Evolutionary conservation across 2,888 invertebrate species (phyloP).

Genomic region (Cordilura impudica): DNA sequence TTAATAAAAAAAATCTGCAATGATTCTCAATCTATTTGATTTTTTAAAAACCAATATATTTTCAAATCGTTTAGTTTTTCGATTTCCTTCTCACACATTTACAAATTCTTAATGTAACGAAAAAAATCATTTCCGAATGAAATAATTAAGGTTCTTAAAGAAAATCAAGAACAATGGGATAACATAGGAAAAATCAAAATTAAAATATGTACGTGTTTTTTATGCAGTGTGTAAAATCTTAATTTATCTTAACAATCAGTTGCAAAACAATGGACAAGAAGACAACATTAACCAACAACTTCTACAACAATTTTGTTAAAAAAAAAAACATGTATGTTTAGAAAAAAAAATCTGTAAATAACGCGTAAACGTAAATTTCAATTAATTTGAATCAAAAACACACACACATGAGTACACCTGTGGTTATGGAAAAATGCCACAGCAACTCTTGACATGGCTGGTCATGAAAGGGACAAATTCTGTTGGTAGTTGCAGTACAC

Average conservation of each 20-base stretch:
- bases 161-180: neutral
- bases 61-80: no score
- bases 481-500: neutral
- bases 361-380: conserved; percentile 66
- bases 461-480: neutral
- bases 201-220: neutral
- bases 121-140: conserved; percentile 18
- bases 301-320: neutral
- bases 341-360: conserved; percentile 7
- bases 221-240: conserved; percentile 30
- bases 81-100: neutral
- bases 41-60: no score
- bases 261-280: conserved; percentile 30
- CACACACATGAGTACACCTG: neutral
- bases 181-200: neutral
- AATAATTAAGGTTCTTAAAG: conserved; percentile 20
- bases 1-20: no score
- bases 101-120: neutral
- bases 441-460: conserved; percentile 8
- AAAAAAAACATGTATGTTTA: conserved; percentile 14
- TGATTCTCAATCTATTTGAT: no score
- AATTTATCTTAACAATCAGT: conserved; percentile 57
- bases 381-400: conserved; percentile 55
- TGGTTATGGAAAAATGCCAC: neutral
- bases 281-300: conserved; percentile 11